Evolutionary conservation across 2,797 vertebrate species (phyloP).

Genomic region (Miichthys miiuy): DNA sequence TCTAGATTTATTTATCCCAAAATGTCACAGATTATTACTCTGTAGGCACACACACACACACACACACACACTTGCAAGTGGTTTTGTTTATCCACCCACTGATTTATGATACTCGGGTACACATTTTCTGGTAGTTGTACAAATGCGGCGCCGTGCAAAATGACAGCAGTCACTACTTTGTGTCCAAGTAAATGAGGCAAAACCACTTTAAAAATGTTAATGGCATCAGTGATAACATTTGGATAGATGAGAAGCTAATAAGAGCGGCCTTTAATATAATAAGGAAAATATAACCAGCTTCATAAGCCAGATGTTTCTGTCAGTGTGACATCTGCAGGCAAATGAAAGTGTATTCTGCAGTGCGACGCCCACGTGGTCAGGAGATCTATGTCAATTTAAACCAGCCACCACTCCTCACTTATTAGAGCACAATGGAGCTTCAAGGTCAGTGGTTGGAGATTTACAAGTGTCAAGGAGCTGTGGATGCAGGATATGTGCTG

Average conservation of each 20-base stretch:
- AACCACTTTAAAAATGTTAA: neutral
- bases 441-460: constrained; percentile 52
- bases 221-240: neutral
- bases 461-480: constrained; percentile 11
- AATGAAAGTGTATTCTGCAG: neutral
- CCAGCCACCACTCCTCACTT: constrained; percentile 11
- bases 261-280: too few relatives aligned
- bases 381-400: constrained; percentile 32
- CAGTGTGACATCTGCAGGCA: constrained; percentile 4
- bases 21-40: constrained; percentile 37
- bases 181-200: neutral
- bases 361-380: neutral
- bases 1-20: constrained; percentile 20
- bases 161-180: constrained; percentile 6
- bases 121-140: constrained; percentile 14
- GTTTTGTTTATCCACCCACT: constrained; percentile 3
- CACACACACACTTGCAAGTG: neutral
- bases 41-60: neutral
- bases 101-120: neutral
- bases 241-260: neutral
- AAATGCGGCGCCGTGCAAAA: neutral
- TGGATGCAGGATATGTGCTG: constrained; percentile 22
- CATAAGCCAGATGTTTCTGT: constrained; percentile 9
- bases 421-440: constrained; percentile 8
- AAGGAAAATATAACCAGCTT: neutral